Conservation (phyloP, 2,888 invertebrate species). For the Amorpha juglandis region DNA sequence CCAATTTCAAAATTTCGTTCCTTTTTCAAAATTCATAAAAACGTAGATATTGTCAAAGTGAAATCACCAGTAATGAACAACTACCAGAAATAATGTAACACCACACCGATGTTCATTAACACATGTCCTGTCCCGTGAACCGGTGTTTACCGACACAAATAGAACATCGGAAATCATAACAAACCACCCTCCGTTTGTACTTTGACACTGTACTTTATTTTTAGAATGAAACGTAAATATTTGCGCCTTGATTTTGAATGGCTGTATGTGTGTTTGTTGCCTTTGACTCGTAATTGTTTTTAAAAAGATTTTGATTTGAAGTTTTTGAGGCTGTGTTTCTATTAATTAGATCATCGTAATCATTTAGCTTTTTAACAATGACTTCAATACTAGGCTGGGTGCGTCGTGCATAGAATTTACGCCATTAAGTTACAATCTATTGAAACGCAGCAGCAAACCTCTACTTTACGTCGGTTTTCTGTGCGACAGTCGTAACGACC, state of each 20-base stretch:
- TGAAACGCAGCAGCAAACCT: too few species aligned
- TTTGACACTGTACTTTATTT: conserved; percentile 22
- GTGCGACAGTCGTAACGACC: too few species aligned
- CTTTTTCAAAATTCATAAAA: background rate
- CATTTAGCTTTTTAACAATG: too few species aligned
- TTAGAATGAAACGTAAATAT: conserved; percentile 16
- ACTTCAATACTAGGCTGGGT: too few species aligned
- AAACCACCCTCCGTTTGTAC: conserved; percentile 19
- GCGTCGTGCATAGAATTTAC: too few species aligned
- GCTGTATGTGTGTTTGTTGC: background rate
- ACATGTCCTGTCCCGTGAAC: conserved; percentile 19
- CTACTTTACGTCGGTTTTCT: too few species aligned
- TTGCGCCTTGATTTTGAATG: background rate
- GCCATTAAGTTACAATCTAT: too few species aligned
- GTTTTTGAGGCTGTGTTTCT: too few species aligned
- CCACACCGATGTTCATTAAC: conserved; percentile 26
- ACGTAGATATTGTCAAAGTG: background rate
- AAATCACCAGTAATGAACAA: conserved; percentile 7
- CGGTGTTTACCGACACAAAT: conserved; percentile 38
- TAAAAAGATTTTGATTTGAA: background rate
- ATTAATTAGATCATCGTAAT: too few species aligned
- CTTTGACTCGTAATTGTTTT: background rate
- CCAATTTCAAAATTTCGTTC: background rate
- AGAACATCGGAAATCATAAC: conserved; percentile 33
- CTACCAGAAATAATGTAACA: conserved; percentile 22